Evolutionary conservation across 2,797 vertebrate species (phyloP).

Genomic region (Petrocephalus sullivani): DNA sequence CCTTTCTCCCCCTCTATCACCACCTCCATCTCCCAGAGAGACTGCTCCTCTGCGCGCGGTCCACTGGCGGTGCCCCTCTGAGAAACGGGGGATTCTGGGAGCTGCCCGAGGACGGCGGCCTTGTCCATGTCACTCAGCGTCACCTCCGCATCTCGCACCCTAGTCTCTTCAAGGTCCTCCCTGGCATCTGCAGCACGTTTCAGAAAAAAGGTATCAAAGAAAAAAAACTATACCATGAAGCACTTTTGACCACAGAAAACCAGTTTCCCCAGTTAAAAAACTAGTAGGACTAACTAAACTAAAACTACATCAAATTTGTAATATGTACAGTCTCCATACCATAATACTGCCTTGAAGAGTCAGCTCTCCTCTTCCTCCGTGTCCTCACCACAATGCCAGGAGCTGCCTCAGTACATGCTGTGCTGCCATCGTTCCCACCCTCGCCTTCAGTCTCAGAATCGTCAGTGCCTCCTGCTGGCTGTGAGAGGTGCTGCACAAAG

Average conservation of each 20-base stretch:
- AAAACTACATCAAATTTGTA: neutral
- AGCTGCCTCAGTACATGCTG: neutral
- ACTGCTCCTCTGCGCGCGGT: slow-evolving; percentile 29
- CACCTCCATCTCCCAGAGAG: slow-evolving; percentile 59
- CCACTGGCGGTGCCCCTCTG: slow-evolving; percentile 33
- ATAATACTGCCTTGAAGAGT: slow-evolving; percentile 29
- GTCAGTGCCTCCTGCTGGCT: slow-evolving; percentile 61
- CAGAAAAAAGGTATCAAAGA: neutral
- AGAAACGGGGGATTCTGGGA: slow-evolving; percentile 27
- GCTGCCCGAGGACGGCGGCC: slow-evolving; percentile 31
- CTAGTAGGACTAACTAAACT: neutral
- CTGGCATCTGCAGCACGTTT: slow-evolving; percentile 34
- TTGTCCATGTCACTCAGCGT: slow-evolving; percentile 27
- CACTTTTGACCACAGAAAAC: neutral
- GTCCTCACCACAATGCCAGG: slow-evolving; percentile 23
- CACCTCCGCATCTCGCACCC: slow-evolving; percentile 27
- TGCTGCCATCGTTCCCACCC: slow-evolving; percentile 27
- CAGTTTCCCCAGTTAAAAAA: neutral
- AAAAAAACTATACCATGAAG: neutral
- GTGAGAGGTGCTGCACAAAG: slow-evolving; percentile 79
- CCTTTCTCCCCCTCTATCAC: slow-evolving; percentile 42
- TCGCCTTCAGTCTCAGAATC: slow-evolving; percentile 65
- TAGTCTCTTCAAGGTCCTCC: slow-evolving; percentile 40
- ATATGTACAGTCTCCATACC: slow-evolving; percentile 37
- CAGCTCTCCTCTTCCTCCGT: slow-evolving; percentile 40